Evolutionary conservation across 1,140 invertebrate genomes (phyloP), one percentile per base, ranked within the genome.

Genomic region (Eciton burchellii): DNA sequence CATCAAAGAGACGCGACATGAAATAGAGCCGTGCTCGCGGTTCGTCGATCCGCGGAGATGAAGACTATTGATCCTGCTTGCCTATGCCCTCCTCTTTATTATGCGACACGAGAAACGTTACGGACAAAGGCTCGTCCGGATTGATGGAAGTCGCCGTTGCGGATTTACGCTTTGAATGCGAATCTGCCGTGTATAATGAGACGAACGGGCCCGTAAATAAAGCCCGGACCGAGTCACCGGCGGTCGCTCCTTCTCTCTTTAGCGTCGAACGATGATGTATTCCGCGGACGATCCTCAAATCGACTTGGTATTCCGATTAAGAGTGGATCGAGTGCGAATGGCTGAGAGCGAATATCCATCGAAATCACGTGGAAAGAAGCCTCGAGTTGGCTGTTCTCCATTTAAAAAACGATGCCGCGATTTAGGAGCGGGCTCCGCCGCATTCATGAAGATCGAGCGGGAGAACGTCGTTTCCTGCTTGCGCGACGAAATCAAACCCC

Each of bases 1-100:
- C 19, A 52, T 76, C 73, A 76, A 76, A 76, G 73, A 52, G 60
- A 52, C 24, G 59, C 60, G 49, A 52, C 24, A 35, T 52, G 73
- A 76, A 65, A 76, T 76, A 76, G 52, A 76, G n/a, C 35, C 29
- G 29, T 35, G 47, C 45, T 65, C 52, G 65, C 47, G 52, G 45
- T 52, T 52, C 45, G 59, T 21, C 45, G 57, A 76, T 65, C 29
- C 52, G 29, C 5, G 14, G 52, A 52, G 14, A 76, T 65, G 62
- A 76, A 76, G 65, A 62, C 29, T 65, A 65, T 76, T 47, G 73
- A 65, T 65, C 65, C 60, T 21, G 21, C 4, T 45, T 43, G 6
- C 62, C 29, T 26, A 35, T 63, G 26, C 14, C 14, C 41, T 21
- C 14, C 41, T 65, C 14, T 65, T 65, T 65, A 59, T 65, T 76